These are phyloP conservation scores for Tetragonula clypearis DNA, from an alignment of 1,140 invertebrate genomes.

Conservation along the genomic window DNA sequence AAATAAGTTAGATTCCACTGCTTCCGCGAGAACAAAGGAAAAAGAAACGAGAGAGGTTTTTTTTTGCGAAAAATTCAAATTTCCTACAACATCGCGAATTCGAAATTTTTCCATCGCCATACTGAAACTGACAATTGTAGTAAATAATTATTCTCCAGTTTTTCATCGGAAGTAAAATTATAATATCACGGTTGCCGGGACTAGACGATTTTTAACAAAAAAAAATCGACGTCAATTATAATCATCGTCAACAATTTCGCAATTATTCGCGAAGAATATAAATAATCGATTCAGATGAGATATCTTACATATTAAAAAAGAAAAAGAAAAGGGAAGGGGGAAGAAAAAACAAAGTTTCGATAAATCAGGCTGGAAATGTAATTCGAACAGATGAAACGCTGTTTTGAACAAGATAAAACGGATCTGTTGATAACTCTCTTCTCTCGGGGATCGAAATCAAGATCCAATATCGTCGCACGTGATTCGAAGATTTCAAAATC, in stretches of 20 bases:
- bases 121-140: no score
- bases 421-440: background rate
- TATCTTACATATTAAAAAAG: background rate
- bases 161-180: no score
- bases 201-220: no score
- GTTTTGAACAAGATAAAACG: background rate
- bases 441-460: background rate
- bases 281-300: background rate
- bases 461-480: background rate
- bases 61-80: background rate
- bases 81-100: background rate
- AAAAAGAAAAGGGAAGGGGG: background rate
- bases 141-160: no score
- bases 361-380: background rate
- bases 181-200: no score
- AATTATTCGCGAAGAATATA: background rate
- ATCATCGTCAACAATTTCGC: no score
- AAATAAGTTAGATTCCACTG: no score
- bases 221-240: no score
- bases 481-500: background rate
- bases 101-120: no score
- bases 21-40: no score
- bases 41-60: no score
- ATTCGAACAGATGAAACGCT: background rate
- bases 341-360: background rate